These are phyloP conservation scores for Martes martes DNA, from an alignment of 2,113 vertebrate species.

Conservation along the genomic window DNA sequence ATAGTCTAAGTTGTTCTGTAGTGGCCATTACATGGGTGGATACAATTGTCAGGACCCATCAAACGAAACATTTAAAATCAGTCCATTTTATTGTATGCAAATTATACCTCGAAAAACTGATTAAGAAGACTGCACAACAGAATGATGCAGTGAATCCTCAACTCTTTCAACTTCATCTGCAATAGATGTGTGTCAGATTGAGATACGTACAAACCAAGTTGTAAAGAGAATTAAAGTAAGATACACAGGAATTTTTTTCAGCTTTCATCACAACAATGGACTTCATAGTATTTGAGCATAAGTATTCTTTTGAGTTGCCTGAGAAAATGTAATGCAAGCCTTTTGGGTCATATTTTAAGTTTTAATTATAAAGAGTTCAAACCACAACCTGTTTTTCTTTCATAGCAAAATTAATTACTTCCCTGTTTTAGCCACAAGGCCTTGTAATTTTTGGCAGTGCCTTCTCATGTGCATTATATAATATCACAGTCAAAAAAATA, in stretches of 20 bases:
- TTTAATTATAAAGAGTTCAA: background rate
- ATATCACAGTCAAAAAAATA: background rate
- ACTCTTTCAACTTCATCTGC: background rate
- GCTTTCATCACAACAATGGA: background rate
- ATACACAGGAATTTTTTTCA: background rate
- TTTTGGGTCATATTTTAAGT: background rate
- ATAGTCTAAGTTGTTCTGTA: background rate
- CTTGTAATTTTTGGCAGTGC: background rate
- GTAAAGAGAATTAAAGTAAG: background rate
- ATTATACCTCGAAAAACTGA: background rate
- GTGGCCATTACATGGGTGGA: background rate
- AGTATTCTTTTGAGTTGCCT: background rate
- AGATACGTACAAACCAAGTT: background rate
- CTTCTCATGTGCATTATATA: background rate
- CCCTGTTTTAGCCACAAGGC: background rate
- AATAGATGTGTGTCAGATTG: background rate
- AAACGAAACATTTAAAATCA: background rate
- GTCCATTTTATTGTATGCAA: background rate
- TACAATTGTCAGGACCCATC: background rate
- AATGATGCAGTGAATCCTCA: background rate
- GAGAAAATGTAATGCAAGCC: background rate
- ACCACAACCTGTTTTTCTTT: background rate
- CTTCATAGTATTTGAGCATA: background rate
- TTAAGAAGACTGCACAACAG: background rate
- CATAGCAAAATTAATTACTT: background rate